Evolutionary conservation across 2,888 invertebrate genomes (phyloP), one percentile per base, ranked within the genome.

Genomic region (Netelia fuscicornis): DNA sequence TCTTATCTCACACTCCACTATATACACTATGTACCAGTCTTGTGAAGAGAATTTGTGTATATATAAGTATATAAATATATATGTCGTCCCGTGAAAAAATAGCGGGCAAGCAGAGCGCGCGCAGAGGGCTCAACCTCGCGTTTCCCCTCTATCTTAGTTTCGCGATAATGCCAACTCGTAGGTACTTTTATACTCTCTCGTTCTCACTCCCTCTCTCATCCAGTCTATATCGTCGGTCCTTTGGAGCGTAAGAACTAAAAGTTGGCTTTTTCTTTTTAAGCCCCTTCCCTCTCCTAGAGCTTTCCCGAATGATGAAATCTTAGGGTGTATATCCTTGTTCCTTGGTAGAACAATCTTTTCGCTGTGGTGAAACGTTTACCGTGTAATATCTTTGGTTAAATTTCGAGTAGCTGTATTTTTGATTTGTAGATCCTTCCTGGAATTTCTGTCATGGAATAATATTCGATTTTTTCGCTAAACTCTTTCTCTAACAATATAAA

Each of bases 121-220:
- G 9, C 42, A 67, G 42, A 67, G 56, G 72, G 65, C 74, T 80
- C 48, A 25, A 62, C 20, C 62, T 20, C 64, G 64, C 76, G 44
- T 78, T 81, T 86, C 68, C 64, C 77, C 71, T 86, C 75, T 80
- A 81, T 86, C 83, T 81, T 80, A 58, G 65, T 68, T 62, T 77
- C 52, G 83, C 77, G 83, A 86, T 85, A 85, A 85, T 85, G 82
- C 85, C 54, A 78, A 65, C 76, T 82, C 67, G 30, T 74, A 67
- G 79, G 75, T 71, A 84, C 74, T 80, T 81, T 80, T 65, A 68
- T 54, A 25, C 74, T 23, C 20, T 54, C 20, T 48, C 62, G 52
- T 48, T 60, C 44, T 67, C 13, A n/a, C 30, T 42, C 42, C 13
- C 37, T 71, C 68, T 60, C 44, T 37, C 17, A 10, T 64, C 58